These are phyloP conservation scores for Stegana nigrithorax DNA, from an alignment of 2,888 invertebrate species.

Conservation along the genomic window DNA sequence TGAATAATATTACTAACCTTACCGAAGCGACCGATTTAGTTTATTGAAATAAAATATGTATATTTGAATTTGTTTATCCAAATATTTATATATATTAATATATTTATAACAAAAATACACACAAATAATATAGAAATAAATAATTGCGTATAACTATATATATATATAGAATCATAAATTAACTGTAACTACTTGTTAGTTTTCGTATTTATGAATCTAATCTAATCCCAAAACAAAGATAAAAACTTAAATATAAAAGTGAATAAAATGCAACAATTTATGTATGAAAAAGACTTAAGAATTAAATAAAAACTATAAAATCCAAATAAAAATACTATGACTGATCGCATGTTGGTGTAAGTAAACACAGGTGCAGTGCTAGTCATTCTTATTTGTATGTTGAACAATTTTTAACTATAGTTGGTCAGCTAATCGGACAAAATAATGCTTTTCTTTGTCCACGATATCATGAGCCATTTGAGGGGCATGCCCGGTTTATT, in stretches of 20 bases:
- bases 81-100: constrained; percentile 5
- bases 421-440: no score
- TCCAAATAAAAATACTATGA: no score
- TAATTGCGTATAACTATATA: constrained; percentile 2
- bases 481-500: no score
- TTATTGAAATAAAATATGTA: constrained; percentile 9
- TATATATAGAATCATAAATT: neutral
- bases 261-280: constrained; percentile 38
- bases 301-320: constrained; percentile 58
- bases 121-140: no score
- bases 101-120: no score
- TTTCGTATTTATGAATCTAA: constrained; percentile 17
- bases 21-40: constrained; percentile 10
- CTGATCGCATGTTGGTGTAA: no score
- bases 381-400: no score
- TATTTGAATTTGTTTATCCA: constrained; percentile 15
- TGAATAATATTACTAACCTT: neutral
- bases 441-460: no score
- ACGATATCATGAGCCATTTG: no score
- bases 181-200: constrained; percentile 7
- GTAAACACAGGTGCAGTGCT: no score
- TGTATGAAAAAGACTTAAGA: constrained; percentile 54
- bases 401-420: no score
- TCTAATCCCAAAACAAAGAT: neutral
- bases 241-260: constrained; percentile 7